Conservation (phyloP, 2,888 invertebrate genomes). For the Andrena trimmerana region DNA sequence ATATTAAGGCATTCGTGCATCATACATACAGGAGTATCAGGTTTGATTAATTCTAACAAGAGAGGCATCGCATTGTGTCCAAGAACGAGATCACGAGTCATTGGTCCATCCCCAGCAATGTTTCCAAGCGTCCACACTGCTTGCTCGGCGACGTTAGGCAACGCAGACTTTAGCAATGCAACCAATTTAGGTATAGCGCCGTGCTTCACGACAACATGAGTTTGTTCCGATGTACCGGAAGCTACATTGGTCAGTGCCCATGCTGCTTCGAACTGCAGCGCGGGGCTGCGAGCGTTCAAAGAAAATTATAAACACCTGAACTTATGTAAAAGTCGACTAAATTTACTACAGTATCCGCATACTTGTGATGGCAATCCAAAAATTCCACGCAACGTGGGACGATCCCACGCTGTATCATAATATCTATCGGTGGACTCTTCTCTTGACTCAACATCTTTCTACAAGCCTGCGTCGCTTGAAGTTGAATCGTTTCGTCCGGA, state of each 20-base stretch:
- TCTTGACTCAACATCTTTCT: constrained; percentile 95
- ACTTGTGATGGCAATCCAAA: constrained; percentile 91
- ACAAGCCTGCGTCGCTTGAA: constrained; percentile 92
- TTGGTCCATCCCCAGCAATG: constrained; percentile 96
- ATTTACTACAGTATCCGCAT: constrained; percentile 73
- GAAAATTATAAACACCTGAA: constrained; percentile 8
- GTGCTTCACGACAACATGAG: constrained; percentile 93
- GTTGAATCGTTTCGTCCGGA: constrained; percentile 88
- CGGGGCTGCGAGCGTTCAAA: constrained; percentile 86
- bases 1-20: background rate
- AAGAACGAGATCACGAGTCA: constrained; percentile 93
- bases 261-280: constrained; percentile 97
- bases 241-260: constrained; percentile 99
- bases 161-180: constrained; percentile 89
- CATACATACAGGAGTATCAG: constrained; percentile 86
- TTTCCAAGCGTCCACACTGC: constrained; percentile 99
- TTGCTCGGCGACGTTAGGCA: constrained; percentile 93
- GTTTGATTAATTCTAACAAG: constrained; percentile 89
- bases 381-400: constrained; percentile 94
- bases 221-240: constrained; percentile 96
- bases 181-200: constrained; percentile 95
- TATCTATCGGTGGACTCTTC: constrained; percentile 95
- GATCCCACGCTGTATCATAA: constrained; percentile 93
- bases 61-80: constrained; percentile 90
- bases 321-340: background rate